Conservation (phyloP, 2,888 invertebrate species). For the Melinopterus prodromus region DNA sequence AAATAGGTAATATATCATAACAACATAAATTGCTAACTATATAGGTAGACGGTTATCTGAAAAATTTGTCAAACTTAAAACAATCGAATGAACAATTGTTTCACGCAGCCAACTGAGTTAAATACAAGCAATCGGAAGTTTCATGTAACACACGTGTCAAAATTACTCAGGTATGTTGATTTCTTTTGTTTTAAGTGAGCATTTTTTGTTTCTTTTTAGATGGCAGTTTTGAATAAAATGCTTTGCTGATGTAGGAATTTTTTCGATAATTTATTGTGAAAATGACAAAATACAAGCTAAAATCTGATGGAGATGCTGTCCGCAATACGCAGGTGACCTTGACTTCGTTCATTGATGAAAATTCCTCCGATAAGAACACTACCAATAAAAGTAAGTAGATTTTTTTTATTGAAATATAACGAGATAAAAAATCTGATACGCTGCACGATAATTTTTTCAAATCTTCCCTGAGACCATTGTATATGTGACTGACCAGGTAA, state of each 20-base stretch:
- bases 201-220: not conserved
- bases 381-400: not conserved
- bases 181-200: not conserved
- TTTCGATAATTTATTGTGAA: constrained; percentile 37
- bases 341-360: constrained; percentile 48
- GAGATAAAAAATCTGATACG: no score
- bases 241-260: not conserved
- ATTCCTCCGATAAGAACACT: not conserved
- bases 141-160: not conserved
- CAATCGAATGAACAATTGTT: not conserved
- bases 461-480: no score
- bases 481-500: no score
- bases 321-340: constrained; percentile 51
- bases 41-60: not conserved
- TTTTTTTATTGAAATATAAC: not conserved
- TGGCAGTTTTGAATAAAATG: not conserved
- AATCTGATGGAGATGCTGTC: constrained; percentile 46
- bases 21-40: not conserved
- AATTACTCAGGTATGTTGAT: not conserved
- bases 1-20: not conserved
- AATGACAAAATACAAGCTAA: constrained; percentile 68
- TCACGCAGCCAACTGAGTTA: not conserved
- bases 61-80: not conserved
- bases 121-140: not conserved
- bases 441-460: no score